Evolutionary conservation across 2,888 invertebrate species (phyloP).

Genomic region (Hyposoter dolosus): DNA sequence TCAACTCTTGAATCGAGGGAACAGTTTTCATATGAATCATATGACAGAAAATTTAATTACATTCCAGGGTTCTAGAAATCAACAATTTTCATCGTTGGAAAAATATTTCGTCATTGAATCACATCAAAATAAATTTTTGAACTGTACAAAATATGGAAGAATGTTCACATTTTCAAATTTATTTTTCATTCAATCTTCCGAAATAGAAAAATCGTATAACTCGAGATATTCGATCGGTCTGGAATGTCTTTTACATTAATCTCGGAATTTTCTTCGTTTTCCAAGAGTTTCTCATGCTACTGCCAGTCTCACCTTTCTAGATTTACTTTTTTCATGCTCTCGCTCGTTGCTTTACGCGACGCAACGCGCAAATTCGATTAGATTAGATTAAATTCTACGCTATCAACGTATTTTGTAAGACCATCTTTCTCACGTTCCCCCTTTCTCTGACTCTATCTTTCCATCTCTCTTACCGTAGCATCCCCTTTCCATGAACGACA

Average conservation of each 20-base stretch:
- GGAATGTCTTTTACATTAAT: not conserved
- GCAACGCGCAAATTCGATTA: conserved; percentile 63
- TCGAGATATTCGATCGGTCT: not conserved
- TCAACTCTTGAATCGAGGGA: not conserved
- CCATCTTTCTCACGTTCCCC: conserved; percentile 4
- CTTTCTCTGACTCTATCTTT: not conserved
- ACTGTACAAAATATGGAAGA: not conserved
- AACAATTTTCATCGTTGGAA: not conserved
- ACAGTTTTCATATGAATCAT: not conserved
- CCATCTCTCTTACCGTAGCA: conserved; percentile 11
- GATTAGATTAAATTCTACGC: conserved; percentile 68
- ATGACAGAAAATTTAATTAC: not conserved
- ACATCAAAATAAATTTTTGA: not conserved
- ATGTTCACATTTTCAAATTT: too few relatives aligned
- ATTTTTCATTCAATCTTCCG: not conserved
- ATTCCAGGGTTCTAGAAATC: not conserved
- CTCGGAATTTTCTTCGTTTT: conserved; percentile 42
- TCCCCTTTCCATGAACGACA: not conserved
- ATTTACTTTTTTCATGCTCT: conserved; percentile 41
- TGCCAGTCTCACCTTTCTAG: conserved; percentile 58
- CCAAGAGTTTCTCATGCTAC: conserved; percentile 8
- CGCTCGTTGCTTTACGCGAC: conserved; percentile 28
- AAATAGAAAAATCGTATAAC: not conserved
- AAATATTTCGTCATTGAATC: not conserved
- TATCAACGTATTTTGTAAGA: conserved; percentile 64